These are phyloP conservation scores for Arctocebus calabarensis DNA, from an alignment of 2,797 vertebrate species.

Conservation along the genomic window DNA sequence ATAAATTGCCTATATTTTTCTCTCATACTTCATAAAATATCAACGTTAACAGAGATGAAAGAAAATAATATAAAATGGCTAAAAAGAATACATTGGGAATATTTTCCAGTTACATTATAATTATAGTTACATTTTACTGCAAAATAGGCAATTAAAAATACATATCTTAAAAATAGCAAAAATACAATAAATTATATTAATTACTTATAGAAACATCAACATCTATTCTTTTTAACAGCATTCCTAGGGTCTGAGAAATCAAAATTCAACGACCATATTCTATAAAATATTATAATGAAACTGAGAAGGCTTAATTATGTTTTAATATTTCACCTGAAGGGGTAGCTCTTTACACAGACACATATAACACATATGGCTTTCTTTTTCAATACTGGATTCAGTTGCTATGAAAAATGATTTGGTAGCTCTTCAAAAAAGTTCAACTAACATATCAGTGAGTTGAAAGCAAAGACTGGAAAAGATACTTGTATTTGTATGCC, in stretches of 20 bases:
- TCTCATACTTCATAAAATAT: slow-evolving; percentile 5
- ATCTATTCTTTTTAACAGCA: neutral
- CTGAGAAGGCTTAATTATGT: neutral
- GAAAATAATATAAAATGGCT: slow-evolving; percentile 38
- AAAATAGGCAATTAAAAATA: slow-evolving; percentile 11
- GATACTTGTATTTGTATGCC: neutral
- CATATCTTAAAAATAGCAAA: slow-evolving; percentile 47
- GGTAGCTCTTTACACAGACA: neutral
- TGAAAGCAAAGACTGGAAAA: slow-evolving; percentile 16
- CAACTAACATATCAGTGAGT: slow-evolving; percentile 31
- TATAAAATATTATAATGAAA: slow-evolving; percentile 47
- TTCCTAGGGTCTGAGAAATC: neutral
- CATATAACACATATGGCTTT: neutral
- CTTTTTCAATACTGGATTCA: neutral
- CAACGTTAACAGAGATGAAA: neutral
- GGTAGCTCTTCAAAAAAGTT: neutral
- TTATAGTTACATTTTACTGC: slow-evolving; percentile 18
- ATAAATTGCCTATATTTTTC: neutral
- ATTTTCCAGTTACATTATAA: slow-evolving; percentile 51
- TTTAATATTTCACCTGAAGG: slow-evolving; percentile 34
- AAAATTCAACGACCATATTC: neutral
- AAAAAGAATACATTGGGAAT: slow-evolving; percentile 12
- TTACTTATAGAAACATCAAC: slow-evolving; percentile 9
- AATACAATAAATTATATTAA: slow-evolving; percentile 20
- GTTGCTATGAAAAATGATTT: neutral